Conservation (phyloP, 1,140 invertebrate species). For the Trachymyrmex cornetzi region DNA sequence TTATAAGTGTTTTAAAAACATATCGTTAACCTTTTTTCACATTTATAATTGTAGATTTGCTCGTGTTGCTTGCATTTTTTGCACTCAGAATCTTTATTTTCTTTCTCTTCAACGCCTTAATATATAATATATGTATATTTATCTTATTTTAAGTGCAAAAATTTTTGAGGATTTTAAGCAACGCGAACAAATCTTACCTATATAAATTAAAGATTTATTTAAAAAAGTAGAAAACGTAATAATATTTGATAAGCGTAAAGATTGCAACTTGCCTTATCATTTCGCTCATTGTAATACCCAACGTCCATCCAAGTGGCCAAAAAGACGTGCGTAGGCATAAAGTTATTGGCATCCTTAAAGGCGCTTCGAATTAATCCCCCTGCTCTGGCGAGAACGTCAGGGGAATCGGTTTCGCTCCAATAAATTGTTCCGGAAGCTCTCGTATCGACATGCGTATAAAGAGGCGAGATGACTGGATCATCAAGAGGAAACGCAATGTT, state of each 20-base stretch:
- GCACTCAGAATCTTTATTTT: too few relatives aligned
- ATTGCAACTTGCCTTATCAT: constrained; percentile 86
- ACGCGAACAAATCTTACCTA: too few relatives aligned
- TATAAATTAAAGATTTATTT: not conserved
- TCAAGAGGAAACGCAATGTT: constrained; percentile 96
- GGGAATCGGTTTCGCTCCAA: constrained; percentile 92
- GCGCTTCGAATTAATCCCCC: constrained; percentile 90
- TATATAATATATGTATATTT: too few relatives aligned
- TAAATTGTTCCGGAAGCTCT: constrained; percentile 91
- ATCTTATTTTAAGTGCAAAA: too few relatives aligned
- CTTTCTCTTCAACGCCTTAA: too few relatives aligned
- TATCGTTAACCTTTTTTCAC: not conserved
- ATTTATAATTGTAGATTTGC: not conserved
- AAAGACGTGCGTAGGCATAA: constrained; percentile 88
- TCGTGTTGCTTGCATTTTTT: too few relatives aligned
- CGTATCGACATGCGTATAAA: constrained; percentile 97
- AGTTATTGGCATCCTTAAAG: constrained; percentile 90
- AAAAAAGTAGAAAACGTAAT: not conserved
- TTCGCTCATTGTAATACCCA: constrained; percentile 88
- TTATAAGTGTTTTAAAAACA: not conserved
- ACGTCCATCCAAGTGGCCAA: constrained; percentile 92
- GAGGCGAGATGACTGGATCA: constrained; percentile 95
- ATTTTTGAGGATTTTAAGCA: too few relatives aligned
- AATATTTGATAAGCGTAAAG: not conserved
- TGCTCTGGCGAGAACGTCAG: constrained; percentile 89